phyloP scores from a whole-genome alignment of 2,797 vertebrate species.

The Dallia pectoralis region DNA sequence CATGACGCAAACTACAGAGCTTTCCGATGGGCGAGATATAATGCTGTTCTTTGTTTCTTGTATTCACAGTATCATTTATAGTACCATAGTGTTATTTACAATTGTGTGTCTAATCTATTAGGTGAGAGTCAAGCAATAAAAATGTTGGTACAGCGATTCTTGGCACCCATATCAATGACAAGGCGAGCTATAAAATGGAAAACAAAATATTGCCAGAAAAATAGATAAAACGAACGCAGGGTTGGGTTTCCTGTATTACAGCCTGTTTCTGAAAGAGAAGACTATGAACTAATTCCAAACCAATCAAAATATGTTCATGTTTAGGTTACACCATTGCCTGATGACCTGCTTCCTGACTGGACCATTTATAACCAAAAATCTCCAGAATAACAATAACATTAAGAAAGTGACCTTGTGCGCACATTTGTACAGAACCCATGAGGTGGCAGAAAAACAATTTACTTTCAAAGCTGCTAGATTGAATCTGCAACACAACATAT shows the following conservation, averaged over 20 bases:
- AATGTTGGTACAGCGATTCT: constrained; percentile 50
- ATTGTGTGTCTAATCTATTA: constrained; percentile 33
- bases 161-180: constrained; percentile 74
- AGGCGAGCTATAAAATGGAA: constrained; percentile 76
- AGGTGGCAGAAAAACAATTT: too few relatives aligned
- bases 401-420: too few relatives aligned
- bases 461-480: too few relatives aligned
- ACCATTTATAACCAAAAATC: constrained; percentile 13
- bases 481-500: too few relatives aligned
- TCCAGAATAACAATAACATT: neutral
- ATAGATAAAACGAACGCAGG: constrained; percentile 78
- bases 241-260: constrained; percentile 77
- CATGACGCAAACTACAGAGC: too few relatives aligned
- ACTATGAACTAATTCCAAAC: constrained; percentile 63
- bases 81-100: constrained; percentile 21
- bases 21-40: neutral
- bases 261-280: constrained; percentile 54
- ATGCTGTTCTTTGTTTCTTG: constrained; percentile 9
- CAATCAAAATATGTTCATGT: constrained; percentile 68
- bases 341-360: constrained; percentile 53
- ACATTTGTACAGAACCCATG: too few relatives aligned
- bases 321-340: constrained; percentile 58
- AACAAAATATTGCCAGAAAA: constrained; percentile 81
- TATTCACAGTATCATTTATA: constrained; percentile 28
- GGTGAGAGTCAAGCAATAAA: constrained; percentile 21